A percentile compares a stretch with the other conserved stretches of the same genome.
Evolutionary conservation across 2,888 invertebrate species (phyloP).

Genomic region (Helleia helle): DNA sequence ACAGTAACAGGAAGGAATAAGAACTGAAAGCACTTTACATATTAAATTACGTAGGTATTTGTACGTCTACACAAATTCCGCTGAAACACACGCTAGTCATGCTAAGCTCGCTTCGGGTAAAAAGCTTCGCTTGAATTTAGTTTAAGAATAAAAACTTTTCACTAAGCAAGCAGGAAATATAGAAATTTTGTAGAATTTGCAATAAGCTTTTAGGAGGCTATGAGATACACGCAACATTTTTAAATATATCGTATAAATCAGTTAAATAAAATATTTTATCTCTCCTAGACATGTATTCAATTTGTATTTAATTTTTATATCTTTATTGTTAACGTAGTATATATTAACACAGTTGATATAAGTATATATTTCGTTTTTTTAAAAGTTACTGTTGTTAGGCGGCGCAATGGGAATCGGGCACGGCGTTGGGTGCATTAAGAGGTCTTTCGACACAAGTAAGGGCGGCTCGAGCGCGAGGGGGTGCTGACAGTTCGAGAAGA

Average conservation of each 20-base stretch:
- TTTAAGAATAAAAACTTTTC: background rate
- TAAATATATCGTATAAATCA: too few relatives aligned
- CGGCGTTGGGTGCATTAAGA: constrained; percentile 86
- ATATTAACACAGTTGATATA: too few relatives aligned
- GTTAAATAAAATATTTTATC: background rate
- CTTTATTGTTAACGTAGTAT: background rate
- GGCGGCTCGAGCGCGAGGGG: constrained; percentile 80
- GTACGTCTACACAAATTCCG: constrained; percentile 9
- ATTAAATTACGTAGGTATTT: constrained; percentile 8
- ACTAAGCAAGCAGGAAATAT: background rate
- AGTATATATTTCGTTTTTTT: too few relatives aligned
- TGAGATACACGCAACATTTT: constrained; percentile 8
- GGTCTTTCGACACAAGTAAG: constrained; percentile 91
- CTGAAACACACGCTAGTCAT: constrained; percentile 15
- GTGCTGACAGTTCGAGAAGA: constrained; percentile 79
- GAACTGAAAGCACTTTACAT: constrained; percentile 6
- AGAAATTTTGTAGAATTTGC: background rate
- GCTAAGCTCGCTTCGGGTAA: constrained; percentile 12
- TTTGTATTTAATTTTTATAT: background rate
- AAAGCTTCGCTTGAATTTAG: background rate
- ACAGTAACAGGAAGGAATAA: constrained; percentile 6
- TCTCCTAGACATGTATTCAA: too few relatives aligned
- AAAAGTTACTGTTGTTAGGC: constrained; percentile 48
- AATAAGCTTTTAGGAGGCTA: constrained; percentile 5
- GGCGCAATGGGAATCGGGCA: constrained; percentile 74